Base-by-base conservation (phyloP, 2,888 invertebrate genomes). In the Cerastoderma edule region DNA sequence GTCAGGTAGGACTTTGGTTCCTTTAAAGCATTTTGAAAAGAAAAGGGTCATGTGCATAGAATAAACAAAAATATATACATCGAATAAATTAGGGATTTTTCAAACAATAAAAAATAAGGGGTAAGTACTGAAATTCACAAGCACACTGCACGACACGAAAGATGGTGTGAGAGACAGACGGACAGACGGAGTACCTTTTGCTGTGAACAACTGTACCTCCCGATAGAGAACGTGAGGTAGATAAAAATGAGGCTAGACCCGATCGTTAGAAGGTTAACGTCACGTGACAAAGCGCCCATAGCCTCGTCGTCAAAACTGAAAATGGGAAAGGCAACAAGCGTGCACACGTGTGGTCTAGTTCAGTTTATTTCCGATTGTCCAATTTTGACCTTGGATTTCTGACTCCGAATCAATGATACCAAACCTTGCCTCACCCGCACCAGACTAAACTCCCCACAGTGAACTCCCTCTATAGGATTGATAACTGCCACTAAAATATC, bases 161-260 rank as follows among this genome's bases (percentile, higher is more conserved):
- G n/a, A n/a, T n/a, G n/a, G n/a, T n/a, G n/a, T n/a, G n/a, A n/a
- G n/a, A n/a, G n/a, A n/a, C n/a, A n/a, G n/a, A 27, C 24, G 24
- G 53, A 28, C 28, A 2, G n/a, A 39, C 35, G 1, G 30, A 33
- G 28, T 93, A 95, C 95, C 91, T 95, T 94, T 80, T 95, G 94
- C 92, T 96, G 96, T 30, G 96, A 93, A 94, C 95, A 95, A 91
- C 96, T 96, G 90, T 94, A 95, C 89, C 95, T 95, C 10, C 96
- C 96, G 68, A 96, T 93, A 79, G 95, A 95, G 82, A 95, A 92
- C 83, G 95, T 94, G 53, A 97, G 95, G 89, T 96, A 97, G 48
- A 96, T 87, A 87, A 96, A 95, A 95, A 96, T 96, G 63, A 96
- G 91, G 50, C 94, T 80, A 78, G 95, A 95, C 60, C 96, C 96